Evolutionary conservation across 2,888 invertebrate species (phyloP), one percentile per base, ranked within the genome.

Genomic region (Calephelis perditalis): DNA sequence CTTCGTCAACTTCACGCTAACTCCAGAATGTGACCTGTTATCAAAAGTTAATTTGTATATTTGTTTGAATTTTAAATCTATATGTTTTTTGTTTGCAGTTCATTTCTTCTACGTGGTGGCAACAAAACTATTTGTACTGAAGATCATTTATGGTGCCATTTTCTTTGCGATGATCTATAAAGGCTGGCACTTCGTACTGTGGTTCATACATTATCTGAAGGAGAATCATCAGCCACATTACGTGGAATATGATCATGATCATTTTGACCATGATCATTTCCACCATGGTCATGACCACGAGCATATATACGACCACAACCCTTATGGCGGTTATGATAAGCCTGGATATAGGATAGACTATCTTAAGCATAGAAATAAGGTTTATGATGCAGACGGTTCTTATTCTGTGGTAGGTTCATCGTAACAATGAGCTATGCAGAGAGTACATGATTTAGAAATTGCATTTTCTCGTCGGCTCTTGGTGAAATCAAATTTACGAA

Each of bases 301-400:
- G 1, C 61, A 67, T 47, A 66, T 66, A 15, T 70, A 69, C 36
- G 71, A 67, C 11, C 72, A 74, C 49, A 65, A 74, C 49, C 71
- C 71, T 0, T 72, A 73, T 58, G 69, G 67, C 0, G 49, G 56
- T 0, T 69, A 73, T 58, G 71, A 71, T 15, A 66, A 68, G 9
- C 68, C 69, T 5, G 65, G 62, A 4, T 70, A 72, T 35, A 71
- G 68, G 40, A 60, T 65, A 7, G 49, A 49, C 26, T 26, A 49
- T 49, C 59, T 65, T 11, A 62, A 63, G 8, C 44, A 62, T 56
- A 61, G 65, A 57, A 69, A 67, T 10, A 59, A 64, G 36, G 63
- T 81, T 37, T 89, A 89, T 63, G 89, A 89, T 57, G 74, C 89
- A 0, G 89, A 89, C 67, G 89, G 89, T 0, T 88, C 89, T 0